phyloP scores from a whole-genome alignment of 2,113 vertebrate genomes.

The Anseranas semipalmata region DNA sequence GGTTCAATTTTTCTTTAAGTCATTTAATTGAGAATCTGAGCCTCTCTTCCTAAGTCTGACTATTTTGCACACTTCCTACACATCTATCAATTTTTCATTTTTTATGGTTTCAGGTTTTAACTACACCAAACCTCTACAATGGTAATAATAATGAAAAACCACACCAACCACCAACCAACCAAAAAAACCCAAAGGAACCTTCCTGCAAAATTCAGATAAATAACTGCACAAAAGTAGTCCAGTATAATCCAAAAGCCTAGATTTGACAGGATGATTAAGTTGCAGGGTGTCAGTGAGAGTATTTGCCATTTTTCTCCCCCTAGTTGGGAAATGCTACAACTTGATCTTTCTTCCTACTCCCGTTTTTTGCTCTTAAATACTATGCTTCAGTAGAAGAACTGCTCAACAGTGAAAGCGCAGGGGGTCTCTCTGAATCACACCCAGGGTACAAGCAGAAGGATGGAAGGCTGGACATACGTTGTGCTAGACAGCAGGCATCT shows the following conservation, averaged over 20 bases:
- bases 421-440: background rate
- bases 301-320: background rate
- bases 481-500: background rate
- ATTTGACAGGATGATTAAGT: background rate
- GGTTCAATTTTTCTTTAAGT: background rate
- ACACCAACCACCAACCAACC: background rate
- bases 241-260: background rate
- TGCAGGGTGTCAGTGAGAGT: background rate
- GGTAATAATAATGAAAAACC: background rate
- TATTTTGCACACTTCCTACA: background rate
- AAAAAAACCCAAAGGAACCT: background rate
- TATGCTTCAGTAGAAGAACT: background rate
- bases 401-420: background rate
- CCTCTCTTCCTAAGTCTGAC: background rate
- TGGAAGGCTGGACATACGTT: rapidly evolving
- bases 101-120: background rate
- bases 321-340: background rate
- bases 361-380: background rate
- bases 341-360: background rate
- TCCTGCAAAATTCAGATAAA: background rate
- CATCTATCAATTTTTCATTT: background rate
- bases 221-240: background rate
- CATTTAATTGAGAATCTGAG: background rate
- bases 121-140: background rate
- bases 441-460: background rate